phyloP scores from a whole-genome alignment of 2,797 vertebrate species.

The Lithobates pipiens region DNA sequence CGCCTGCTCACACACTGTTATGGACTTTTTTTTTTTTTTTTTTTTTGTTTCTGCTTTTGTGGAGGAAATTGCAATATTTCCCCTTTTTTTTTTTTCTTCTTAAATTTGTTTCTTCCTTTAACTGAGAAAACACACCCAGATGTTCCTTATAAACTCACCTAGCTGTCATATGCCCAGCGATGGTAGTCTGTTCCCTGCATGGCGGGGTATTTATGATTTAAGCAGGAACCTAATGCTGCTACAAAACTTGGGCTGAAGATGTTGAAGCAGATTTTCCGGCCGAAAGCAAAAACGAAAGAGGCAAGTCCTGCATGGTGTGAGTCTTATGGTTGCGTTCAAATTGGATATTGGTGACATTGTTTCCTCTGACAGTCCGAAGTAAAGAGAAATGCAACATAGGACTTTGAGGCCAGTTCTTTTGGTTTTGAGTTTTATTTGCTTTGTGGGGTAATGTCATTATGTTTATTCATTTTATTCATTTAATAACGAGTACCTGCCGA shows the following conservation, averaged over 20 bases:
- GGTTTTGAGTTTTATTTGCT: no score
- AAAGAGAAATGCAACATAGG: not conserved
- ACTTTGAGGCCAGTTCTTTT: not conserved
- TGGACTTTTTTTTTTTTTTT: not conserved
- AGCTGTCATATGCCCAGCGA: not conserved
- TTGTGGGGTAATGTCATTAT: not conserved
- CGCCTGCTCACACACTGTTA: not conserved
- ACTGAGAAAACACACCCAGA: slow-evolving; percentile 9
- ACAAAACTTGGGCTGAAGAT: not conserved
- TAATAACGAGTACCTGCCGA: not conserved
- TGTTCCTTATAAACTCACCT: not conserved
- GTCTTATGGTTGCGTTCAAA: not conserved
- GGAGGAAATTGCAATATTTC: slow-evolving; percentile 61
- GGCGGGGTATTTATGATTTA: not conserved
- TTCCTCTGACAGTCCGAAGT: not conserved
- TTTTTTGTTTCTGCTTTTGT: slow-evolving; percentile 43
- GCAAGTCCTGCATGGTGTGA: slow-evolving; percentile 32
- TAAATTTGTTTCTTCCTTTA: slow-evolving; percentile 8
- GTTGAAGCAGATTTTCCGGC: slow-evolving; percentile 55
- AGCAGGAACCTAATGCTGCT: slow-evolving; percentile 3
- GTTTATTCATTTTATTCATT: no score
- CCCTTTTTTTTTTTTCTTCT: slow-evolving; percentile 24
- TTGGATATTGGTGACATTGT: not conserved
- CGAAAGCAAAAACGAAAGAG: slow-evolving; percentile 55
- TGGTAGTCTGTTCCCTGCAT: not conserved